phyloP scores from a whole-genome alignment of 2,888 invertebrate species.

The Drosophila colorata region DNA sequence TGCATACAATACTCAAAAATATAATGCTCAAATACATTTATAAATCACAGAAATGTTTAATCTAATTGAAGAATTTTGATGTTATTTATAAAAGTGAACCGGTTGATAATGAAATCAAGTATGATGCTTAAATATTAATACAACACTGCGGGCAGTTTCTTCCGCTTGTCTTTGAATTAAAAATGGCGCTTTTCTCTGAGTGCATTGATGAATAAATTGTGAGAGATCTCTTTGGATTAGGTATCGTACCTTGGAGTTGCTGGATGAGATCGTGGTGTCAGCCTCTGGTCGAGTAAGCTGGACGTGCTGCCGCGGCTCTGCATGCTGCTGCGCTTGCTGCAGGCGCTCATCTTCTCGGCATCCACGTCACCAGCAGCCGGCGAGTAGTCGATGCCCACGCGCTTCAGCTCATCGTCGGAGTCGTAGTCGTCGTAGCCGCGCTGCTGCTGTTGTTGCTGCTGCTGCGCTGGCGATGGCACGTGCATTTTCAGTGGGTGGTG shows the following conservation, averaged over 20 bases:
- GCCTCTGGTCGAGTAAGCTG: constrained; percentile 92
- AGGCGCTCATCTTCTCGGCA: constrained; percentile 90
- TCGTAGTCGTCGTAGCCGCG: constrained; percentile 91
- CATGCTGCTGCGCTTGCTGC: constrained; percentile 95
- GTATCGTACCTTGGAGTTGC: constrained; percentile 91
- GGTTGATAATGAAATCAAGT: too few relatives aligned
- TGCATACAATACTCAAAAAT: too few relatives aligned
- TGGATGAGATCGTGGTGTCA: constrained; percentile 95
- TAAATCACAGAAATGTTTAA: too few relatives aligned
- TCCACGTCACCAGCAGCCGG: constrained; percentile 88
- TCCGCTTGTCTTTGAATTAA: too few relatives aligned
- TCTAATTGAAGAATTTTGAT: neutral
- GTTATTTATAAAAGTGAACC: too few relatives aligned
- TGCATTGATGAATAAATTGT: neutral
- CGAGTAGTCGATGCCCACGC: constrained; percentile 91
- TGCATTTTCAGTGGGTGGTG: constrained; percentile 64
- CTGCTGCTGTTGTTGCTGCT: constrained; percentile 86
- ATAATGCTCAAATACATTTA: too few relatives aligned
- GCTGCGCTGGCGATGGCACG: constrained; percentile 48
- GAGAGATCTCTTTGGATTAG: too few relatives aligned
- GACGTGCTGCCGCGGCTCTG: constrained; percentile 97
- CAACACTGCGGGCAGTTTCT: too few relatives aligned
- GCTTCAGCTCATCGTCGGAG: constrained; percentile 95
- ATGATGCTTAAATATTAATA: too few relatives aligned
- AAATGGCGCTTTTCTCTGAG: neutral